Evolutionary conservation across 2,113 vertebrate genomes (phyloP).

Genomic region (Mastomys natalensis): DNA sequence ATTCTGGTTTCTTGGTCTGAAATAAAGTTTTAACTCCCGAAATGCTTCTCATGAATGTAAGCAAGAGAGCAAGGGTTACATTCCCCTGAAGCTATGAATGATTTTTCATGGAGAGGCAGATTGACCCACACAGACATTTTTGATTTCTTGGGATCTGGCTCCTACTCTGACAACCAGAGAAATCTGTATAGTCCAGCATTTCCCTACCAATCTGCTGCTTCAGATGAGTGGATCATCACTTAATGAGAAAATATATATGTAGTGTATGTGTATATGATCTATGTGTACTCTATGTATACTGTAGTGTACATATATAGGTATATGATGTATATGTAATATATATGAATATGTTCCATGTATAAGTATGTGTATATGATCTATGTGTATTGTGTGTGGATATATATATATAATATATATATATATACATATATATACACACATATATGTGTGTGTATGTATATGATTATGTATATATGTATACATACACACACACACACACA

Average conservation of each 20-base stretch:
- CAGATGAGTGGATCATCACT: neutral
- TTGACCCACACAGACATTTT: neutral
- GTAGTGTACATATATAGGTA: neutral
- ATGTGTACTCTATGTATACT: neutral
- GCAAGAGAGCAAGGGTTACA: neutral
- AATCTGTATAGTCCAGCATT: conserved; percentile 10
- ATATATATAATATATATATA: neutral
- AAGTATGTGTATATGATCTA: neutral
- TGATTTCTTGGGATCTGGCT: neutral
- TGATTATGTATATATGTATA: neutral
- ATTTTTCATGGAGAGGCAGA: neutral
- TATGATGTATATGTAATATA: neutral
- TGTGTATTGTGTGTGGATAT: neutral
- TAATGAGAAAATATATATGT: neutral
- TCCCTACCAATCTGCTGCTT: neutral
- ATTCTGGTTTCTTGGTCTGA: neutral
- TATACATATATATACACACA: no score
- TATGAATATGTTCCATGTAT: neutral
- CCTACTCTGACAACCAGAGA: conserved; percentile 8
- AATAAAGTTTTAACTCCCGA: conserved; percentile 1
- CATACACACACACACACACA: neutral
- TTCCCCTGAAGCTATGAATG: conserved; percentile 6
- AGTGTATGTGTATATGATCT: neutral
- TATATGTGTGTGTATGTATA: neutral
- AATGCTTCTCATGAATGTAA: conserved; percentile 24